Evolutionary conservation across 2,888 invertebrate genomes (phyloP).

Genomic region (Amphipyra berbera): DNA sequence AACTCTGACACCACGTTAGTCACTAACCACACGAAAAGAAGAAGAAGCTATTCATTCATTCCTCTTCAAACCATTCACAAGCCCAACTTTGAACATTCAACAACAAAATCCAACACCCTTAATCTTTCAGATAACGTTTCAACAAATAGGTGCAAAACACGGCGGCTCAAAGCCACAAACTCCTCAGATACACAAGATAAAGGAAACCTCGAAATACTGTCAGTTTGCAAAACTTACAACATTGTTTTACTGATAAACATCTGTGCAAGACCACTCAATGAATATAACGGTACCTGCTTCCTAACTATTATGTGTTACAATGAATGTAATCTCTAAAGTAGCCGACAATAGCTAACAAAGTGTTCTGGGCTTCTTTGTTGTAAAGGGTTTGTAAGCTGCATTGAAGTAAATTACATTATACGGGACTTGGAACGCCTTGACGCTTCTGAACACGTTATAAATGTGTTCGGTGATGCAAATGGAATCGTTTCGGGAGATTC

Average conservation of each 20-base stretch:
- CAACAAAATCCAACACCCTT: constrained; percentile 49
- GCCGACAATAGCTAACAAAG: constrained; percentile 86
- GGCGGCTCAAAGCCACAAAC: constrained; percentile 72
- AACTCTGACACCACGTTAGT: no score
- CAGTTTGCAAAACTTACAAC: constrained; percentile 81
- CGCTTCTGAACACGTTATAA: constrained; percentile 74
- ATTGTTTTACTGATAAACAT: constrained; percentile 87
- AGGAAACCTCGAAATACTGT: constrained; percentile 60
- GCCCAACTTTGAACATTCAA: constrained; percentile 38
- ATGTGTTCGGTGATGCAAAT: constrained; percentile 83
- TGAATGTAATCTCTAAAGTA: constrained; percentile 87
- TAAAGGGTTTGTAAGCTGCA: constrained; percentile 62
- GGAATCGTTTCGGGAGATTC: constrained; percentile 56
- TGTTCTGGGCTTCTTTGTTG: constrained; percentile 74
- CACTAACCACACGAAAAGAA: no score
- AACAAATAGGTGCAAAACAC: constrained; percentile 70
- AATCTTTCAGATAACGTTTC: constrained; percentile 62
- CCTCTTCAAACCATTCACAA: constrained; percentile 35
- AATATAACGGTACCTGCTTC: constrained; percentile 84
- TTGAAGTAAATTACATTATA: constrained; percentile 82
- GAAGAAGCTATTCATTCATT: no score
- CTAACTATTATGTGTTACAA: constrained; percentile 77
- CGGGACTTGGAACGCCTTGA: constrained; percentile 75
- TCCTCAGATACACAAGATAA: constrained; percentile 61
- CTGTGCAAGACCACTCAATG: constrained; percentile 81